phyloP scores from a whole-genome alignment of 2,113 vertebrate genomes.

The Brachypteracias leptosomus region DNA sequence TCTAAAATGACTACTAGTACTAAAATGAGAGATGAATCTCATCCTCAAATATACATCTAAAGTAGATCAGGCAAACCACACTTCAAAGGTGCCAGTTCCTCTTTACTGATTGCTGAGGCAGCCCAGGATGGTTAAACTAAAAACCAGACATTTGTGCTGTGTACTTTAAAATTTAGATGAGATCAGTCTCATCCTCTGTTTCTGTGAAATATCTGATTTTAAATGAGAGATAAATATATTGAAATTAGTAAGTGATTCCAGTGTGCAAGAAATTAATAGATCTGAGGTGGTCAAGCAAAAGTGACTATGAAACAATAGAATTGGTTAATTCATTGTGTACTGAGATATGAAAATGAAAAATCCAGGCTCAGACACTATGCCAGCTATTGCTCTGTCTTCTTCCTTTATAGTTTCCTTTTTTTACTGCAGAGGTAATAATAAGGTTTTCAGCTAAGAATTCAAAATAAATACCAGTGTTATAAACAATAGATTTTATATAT shows the following conservation, averaged over 20 bases:
- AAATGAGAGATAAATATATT: neutral
- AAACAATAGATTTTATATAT: neutral
- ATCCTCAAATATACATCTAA: neutral
- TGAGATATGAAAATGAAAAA: neutral
- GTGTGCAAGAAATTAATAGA: neutral
- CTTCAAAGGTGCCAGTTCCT: neutral
- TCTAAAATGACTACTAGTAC: too few species aligned
- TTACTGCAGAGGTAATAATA: neutral
- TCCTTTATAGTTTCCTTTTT: neutral
- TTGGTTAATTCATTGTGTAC: neutral
- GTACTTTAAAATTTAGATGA: neutral
- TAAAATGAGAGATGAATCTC: neutral
- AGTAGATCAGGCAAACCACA: neutral
- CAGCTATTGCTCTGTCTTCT: neutral
- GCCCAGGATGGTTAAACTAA: neutral
- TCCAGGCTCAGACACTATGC: neutral
- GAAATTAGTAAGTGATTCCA: neutral
- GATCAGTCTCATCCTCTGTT: neutral
- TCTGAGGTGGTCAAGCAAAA: neutral
- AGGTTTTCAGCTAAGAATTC: neutral
- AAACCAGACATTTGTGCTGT: neutral
- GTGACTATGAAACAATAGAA: neutral
- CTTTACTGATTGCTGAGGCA: neutral
- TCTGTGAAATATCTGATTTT: neutral
- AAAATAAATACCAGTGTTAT: neutral